phyloP scores from a whole-genome alignment of 1,140 invertebrate genomes.

The Cydia fagiglandana region DNA sequence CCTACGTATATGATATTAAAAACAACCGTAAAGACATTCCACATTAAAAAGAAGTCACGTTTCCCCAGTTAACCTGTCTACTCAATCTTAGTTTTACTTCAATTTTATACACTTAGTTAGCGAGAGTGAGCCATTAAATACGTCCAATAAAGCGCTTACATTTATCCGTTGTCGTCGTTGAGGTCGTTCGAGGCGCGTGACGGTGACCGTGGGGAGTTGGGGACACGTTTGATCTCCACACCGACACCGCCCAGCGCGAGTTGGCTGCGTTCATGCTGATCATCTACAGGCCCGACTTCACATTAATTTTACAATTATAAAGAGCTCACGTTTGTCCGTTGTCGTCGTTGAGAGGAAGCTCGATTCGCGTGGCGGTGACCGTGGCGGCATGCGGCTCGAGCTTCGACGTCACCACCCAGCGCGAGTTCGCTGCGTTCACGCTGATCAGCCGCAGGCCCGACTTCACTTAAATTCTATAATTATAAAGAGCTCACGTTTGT shows the following conservation, averaged over 20 bases:
- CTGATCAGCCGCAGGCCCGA: conserved; percentile 90
- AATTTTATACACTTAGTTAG: too few species aligned
- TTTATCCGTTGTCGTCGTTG: conserved; percentile 56
- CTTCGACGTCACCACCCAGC: conserved; percentile 92
- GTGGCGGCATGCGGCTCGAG: conserved; percentile 90
- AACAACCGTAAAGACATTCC: too few species aligned
- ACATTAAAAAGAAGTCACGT: too few species aligned
- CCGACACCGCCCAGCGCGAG: conserved; percentile 90
- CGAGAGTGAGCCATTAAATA: too few species aligned
- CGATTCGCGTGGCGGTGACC: conserved; percentile 89
- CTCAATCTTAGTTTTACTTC: too few species aligned
- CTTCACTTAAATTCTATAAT: conserved; percentile 90
- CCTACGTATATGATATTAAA: too few species aligned
- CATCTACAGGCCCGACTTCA: conserved; percentile 91
- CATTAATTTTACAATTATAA: conserved; percentile 85
- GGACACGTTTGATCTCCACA: conserved; percentile 92
- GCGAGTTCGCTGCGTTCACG: conserved; percentile 86
- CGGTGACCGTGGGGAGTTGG: conserved; percentile 82
- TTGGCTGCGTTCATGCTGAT: conserved; percentile 89
- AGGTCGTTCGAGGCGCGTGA: conserved; percentile 34
- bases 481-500: conserved; percentile 35
- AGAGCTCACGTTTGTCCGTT: conserved; percentile 41
- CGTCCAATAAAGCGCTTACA: conserved; percentile 34
- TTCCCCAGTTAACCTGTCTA: too few species aligned
- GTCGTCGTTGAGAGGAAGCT: conserved; percentile 70